phyloP scores from a whole-genome alignment of 2,888 invertebrate genomes.

The Coleophora deauratella region DNA sequence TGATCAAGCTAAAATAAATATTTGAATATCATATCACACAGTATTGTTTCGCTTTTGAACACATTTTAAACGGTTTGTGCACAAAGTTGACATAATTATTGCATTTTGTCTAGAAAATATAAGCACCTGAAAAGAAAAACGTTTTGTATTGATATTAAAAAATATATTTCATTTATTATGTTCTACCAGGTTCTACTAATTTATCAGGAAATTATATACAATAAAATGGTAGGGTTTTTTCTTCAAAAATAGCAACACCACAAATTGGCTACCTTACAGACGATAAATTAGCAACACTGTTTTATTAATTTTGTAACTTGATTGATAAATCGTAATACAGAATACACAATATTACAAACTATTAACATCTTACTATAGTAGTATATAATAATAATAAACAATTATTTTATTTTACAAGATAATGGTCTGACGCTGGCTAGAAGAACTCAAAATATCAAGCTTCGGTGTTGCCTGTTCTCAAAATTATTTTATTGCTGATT shows the following conservation, averaged over 20 bases:
- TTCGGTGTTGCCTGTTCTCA: background rate
- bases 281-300: conserved; percentile 34
- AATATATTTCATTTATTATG: conserved; percentile 32
- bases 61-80: conserved; percentile 42
- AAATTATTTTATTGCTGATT: background rate
- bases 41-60: background rate
- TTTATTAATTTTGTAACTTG: conserved; percentile 55
- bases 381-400: conserved; percentile 38
- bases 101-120: conserved; percentile 16
- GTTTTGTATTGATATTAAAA: conserved; percentile 33
- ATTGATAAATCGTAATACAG: conserved; percentile 51
- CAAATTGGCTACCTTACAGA: conserved; percentile 20
- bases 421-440: background rate
- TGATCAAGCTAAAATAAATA: too few species aligned
- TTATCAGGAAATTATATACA: conserved; percentile 48
- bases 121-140: conserved; percentile 40
- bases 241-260: conserved; percentile 19
- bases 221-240: conserved; percentile 36
- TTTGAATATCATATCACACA: too few species aligned
- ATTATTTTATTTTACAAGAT: conserved; percentile 56
- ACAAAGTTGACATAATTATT: conserved; percentile 19
- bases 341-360: conserved; percentile 61
- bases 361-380: conserved; percentile 68
- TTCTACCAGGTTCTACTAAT: conserved; percentile 16
- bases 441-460: background rate